A percentile compares a stretch with the other conserved stretches of the same genome.
phyloP scores from a whole-genome alignment of 2,888 invertebrate species.

The Nomada goodeniana region DNA sequence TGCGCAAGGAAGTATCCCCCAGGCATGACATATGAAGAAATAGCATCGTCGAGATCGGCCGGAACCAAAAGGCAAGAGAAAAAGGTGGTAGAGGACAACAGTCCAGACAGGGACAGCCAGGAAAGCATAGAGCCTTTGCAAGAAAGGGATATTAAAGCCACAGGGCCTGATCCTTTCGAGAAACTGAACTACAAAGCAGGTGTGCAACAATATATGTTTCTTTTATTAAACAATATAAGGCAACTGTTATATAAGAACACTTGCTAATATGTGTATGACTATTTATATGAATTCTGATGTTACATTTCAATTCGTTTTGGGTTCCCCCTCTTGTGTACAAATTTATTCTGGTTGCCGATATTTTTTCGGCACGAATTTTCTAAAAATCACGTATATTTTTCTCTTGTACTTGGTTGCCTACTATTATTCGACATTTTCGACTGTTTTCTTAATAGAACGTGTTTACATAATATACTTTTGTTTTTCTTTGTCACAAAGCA shows the following conservation, averaged over 20 bases:
- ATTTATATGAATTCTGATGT: background rate
- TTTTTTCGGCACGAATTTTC: no score
- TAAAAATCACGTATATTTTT: background rate
- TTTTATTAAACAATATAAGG: background rate
- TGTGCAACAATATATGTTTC: conserved; percentile 66
- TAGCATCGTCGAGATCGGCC: conserved; percentile 79
- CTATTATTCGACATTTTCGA: background rate
- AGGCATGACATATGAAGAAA: conserved; percentile 83
- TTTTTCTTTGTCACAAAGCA: conserved; percentile 77
- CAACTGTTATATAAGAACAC: background rate
- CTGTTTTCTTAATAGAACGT: conserved; percentile 9
- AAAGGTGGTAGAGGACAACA: conserved; percentile 72
- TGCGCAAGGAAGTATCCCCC: conserved; percentile 79
- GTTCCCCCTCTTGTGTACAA: background rate
- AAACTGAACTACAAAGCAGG: conserved; percentile 84
- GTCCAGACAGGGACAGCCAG: conserved; percentile 78
- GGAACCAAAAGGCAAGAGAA: conserved; percentile 69
- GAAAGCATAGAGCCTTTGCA: conserved; percentile 82
- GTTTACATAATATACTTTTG: conserved; percentile 50
- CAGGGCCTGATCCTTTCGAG: conserved; percentile 84
- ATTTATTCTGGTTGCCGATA: no score
- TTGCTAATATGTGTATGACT: background rate
- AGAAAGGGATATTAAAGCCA: conserved; percentile 82
- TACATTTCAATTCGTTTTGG: background rate
- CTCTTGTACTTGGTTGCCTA: background rate